Evolutionary conservation across 2,888 invertebrate species (phyloP).

Genomic region (Ceratothoa steindachneri): DNA sequence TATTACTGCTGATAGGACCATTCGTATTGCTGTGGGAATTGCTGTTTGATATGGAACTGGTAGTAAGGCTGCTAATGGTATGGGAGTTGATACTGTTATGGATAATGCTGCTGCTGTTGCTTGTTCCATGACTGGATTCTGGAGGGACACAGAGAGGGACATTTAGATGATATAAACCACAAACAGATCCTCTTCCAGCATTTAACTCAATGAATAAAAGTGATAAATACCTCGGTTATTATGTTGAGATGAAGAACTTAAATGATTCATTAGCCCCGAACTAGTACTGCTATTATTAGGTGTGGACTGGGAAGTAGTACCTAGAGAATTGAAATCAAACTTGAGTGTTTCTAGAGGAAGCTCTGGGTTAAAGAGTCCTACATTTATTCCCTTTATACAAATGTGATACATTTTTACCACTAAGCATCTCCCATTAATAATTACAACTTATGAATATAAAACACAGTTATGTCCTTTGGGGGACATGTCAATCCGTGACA

Average conservation of each 20-base stretch:
- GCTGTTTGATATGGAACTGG: slow-evolving; percentile 41
- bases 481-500: too few species aligned
- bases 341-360: too few species aligned
- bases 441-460: too few species aligned
- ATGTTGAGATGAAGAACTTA: slow-evolving; percentile 50
- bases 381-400: too few species aligned
- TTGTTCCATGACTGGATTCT: slow-evolving; percentile 35
- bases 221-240: slow-evolving; percentile 55
- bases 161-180: too few species aligned
- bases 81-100: slow-evolving; percentile 45
- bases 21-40: slow-evolving; percentile 6
- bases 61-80: slow-evolving; percentile 45
- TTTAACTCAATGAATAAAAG: too few species aligned
- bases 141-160: background rate
- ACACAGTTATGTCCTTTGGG: too few species aligned
- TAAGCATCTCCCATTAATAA: too few species aligned
- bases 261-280: slow-evolving; percentile 55
- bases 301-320: slow-evolving; percentile 51
- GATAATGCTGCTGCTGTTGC: slow-evolving; percentile 40
- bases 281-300: slow-evolving; percentile 56
- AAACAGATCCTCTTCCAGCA: too few species aligned
- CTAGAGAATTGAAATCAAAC: too few species aligned
- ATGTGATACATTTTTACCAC: too few species aligned
- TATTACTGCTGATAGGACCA: slow-evolving; percentile 50
- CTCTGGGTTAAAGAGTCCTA: too few species aligned